These are phyloP conservation scores for Cosmopolites sordidus DNA, from an alignment of 2,888 invertebrate genomes.

Conservation along the genomic window DNA sequence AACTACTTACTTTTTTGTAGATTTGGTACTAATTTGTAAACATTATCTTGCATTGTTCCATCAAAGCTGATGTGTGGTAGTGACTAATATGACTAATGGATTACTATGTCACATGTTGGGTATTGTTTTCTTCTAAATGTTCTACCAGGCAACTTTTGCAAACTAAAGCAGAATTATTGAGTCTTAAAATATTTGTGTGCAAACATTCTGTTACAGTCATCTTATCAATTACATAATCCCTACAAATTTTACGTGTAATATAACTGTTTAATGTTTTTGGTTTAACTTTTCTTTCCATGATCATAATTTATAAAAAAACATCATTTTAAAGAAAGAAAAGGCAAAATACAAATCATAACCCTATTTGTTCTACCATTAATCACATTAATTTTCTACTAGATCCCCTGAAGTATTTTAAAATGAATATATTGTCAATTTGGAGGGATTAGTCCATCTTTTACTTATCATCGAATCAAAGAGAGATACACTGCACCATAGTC, in stretches of 20 bases:
- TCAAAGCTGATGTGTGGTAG: constrained; percentile 98
- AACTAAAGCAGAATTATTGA: constrained; percentile 54
- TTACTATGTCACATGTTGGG: constrained; percentile 96
- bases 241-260: constrained; percentile 95
- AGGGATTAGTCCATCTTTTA: no score
- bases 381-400: no score
- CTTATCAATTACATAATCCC: constrained; percentile 96
- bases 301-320: constrained; percentile 23
- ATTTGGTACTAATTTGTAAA: constrained; percentile 97
- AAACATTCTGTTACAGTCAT: constrained; percentile 98
- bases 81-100: constrained; percentile 99
- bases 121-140: constrained; percentile 95
- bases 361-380: constrained; percentile 33
- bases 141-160: constrained; percentile 98
- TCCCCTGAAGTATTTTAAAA: no score
- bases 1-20: constrained; percentile 21
- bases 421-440: no score
- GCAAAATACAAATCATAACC: constrained; percentile 13
- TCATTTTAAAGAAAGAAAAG: constrained; percentile 16
- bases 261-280: constrained; percentile 87
- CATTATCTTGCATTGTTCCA: constrained; percentile 99
- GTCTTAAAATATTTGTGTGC: constrained; percentile 62
- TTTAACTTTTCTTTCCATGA: constrained; percentile 90
- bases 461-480: no score
- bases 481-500: no score